Conservation (phyloP, 1,140 invertebrate genomes). For the Caenorhabditis brenneri region DNA sequence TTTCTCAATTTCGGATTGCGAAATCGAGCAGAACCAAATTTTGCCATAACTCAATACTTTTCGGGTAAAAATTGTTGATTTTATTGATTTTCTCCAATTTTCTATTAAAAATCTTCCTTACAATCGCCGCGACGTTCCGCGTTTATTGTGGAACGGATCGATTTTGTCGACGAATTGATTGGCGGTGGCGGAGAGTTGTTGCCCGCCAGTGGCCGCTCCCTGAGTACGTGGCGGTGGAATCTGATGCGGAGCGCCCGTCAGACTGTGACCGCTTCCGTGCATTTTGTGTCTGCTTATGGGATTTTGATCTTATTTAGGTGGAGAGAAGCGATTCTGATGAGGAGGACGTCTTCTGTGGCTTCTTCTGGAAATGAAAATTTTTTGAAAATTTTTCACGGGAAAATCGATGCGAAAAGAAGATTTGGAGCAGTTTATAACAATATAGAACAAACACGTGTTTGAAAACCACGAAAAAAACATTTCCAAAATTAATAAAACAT, state of each 20-base stretch:
- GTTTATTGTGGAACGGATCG: constrained; percentile 66
- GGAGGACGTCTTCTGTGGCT: background rate
- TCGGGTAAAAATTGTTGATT: too few species aligned
- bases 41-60: too few species aligned
- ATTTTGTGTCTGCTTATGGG: background rate
- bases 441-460: too few species aligned
- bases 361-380: background rate
- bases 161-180: constrained; percentile 71
- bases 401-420: background rate
- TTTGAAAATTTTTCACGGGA: background rate
- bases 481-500: too few species aligned
- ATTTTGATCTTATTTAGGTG: background rate
- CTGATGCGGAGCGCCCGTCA: constrained; percentile 54
- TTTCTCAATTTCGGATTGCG: too few species aligned
- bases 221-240: constrained; percentile 56
- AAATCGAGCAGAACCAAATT: too few species aligned
- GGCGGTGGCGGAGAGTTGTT: constrained; percentile 68
- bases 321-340: too few species aligned
- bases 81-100: background rate
- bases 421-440: background rate
- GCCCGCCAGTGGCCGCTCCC: constrained; percentile 68
- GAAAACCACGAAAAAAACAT: too few species aligned
- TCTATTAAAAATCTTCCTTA: background rate
- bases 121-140: constrained; percentile 65
- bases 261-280: constrained; percentile 45